Evolutionary conservation across 2,797 vertebrate genomes (phyloP).

Genomic region (Phataginus tetradactyla): DNA sequence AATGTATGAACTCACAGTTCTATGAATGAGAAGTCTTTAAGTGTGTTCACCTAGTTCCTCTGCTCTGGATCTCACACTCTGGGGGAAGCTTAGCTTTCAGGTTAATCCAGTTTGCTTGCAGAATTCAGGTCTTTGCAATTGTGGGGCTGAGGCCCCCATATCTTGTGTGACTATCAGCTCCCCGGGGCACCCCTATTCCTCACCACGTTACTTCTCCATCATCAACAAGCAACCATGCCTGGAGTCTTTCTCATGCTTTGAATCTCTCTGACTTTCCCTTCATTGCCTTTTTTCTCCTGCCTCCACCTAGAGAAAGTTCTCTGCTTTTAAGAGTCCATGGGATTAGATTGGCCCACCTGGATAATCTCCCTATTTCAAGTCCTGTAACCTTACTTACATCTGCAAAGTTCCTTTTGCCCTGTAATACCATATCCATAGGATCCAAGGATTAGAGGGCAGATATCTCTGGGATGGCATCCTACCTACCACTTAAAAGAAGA

Average conservation of each 20-base stretch:
- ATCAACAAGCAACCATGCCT: neutral
- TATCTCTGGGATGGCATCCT: neutral
- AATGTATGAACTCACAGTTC: neutral
- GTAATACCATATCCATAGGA: neutral
- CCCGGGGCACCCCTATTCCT: neutral
- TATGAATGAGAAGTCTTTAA: neutral
- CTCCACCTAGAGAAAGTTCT: neutral
- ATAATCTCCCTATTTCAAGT: neutral
- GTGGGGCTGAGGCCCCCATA: neutral
- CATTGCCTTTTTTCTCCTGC: neutral
- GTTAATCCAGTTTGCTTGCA: neutral
- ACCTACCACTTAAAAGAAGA: neutral
- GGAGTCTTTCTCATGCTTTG: neutral
- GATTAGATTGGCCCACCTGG: neutral
- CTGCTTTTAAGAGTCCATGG: neutral
- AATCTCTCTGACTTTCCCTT: neutral
- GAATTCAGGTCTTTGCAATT: neutral
- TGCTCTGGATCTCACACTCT: neutral
- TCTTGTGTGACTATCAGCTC: neutral
- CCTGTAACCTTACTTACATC: neutral
- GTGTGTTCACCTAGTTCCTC: neutral
- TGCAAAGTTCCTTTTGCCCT: neutral
- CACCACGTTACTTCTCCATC: neutral
- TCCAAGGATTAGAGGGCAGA: neutral
- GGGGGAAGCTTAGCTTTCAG: neutral